These are phyloP conservation scores for Cirrhinus mrigala DNA, from an alignment of 2,797 vertebrate species.

Conservation along the genomic window DNA sequence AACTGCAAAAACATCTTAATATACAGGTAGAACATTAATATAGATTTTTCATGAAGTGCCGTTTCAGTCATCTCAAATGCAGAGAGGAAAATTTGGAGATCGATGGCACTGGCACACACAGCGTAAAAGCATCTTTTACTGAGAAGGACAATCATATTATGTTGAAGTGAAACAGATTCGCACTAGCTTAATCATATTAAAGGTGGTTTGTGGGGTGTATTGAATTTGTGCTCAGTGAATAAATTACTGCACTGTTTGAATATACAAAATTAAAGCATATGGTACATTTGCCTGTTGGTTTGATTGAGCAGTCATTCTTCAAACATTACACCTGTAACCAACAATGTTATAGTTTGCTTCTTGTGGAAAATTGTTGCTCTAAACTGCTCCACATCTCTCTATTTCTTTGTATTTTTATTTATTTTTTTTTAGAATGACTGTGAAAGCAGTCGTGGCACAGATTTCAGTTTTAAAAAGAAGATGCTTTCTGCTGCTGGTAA, in stretches of 20 bases:
- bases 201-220: constrained; percentile 16
- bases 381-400: neutral
- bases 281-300: neutral
- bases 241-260: constrained; percentile 7
- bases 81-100: constrained; percentile 25
- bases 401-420: neutral
- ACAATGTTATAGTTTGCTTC: neutral
- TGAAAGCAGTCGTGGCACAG: constrained; percentile 22
- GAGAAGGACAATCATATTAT: constrained; percentile 1
- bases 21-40: constrained; percentile 8
- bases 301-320: neutral
- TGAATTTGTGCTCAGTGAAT: constrained; percentile 15
- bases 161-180: constrained; percentile 5
- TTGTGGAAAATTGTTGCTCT: neutral
- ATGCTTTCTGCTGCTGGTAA: constrained; percentile 53
- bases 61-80: constrained; percentile 6
- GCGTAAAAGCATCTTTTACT: neutral
- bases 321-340: neutral
- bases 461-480: constrained; percentile 52
- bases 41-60: constrained; percentile 6
- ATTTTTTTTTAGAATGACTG: constrained; percentile 46
- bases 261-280: neutral
- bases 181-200: constrained; percentile 10
- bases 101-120: constrained; percentile 1
- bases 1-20: neutral